These are phyloP conservation scores for Corbicula japonica DNA, from an alignment of 2,888 invertebrate genomes.

Conservation along the genomic window DNA sequence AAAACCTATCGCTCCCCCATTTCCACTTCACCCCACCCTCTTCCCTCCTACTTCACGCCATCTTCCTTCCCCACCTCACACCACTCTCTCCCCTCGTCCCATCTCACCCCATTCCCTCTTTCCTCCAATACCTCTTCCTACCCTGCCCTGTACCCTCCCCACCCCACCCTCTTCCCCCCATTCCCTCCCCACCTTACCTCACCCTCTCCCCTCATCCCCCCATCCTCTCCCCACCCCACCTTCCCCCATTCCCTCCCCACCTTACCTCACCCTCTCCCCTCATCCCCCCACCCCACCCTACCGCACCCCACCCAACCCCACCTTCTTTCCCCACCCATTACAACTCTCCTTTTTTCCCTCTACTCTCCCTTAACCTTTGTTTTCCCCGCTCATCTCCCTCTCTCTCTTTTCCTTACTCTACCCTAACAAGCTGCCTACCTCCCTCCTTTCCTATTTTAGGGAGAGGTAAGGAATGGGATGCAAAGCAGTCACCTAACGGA, in stretches of 20 bases:
- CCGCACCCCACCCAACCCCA: too few relatives aligned
- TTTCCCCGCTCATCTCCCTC: too few relatives aligned
- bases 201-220: background rate
- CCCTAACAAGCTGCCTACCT: too few relatives aligned
- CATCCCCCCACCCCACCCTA: background rate
- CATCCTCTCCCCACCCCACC: background rate
- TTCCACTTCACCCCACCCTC: background rate
- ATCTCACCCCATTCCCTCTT: background rate
- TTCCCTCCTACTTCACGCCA: background rate
- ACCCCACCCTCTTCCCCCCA: background rate
- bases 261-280: background rate
- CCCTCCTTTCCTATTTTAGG: too few relatives aligned
- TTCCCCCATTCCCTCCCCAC: background rate
- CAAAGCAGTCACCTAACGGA: too few relatives aligned
- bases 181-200: background rate
- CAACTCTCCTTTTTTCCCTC: too few relatives aligned
- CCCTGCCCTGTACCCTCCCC: background rate
- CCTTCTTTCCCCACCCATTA: too few relatives aligned
- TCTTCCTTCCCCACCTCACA: background rate
- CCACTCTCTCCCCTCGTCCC: background rate
- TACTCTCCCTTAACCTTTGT: too few relatives aligned
- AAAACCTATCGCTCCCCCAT: background rate
- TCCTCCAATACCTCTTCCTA: background rate
- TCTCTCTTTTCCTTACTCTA: too few relatives aligned
- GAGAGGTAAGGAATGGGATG: too few relatives aligned